A percentile compares a stretch with the other conserved stretches of the same genome.
Conservation (phyloP, 2,888 invertebrate genomes). For the Hydropsyche betteni region DNA sequence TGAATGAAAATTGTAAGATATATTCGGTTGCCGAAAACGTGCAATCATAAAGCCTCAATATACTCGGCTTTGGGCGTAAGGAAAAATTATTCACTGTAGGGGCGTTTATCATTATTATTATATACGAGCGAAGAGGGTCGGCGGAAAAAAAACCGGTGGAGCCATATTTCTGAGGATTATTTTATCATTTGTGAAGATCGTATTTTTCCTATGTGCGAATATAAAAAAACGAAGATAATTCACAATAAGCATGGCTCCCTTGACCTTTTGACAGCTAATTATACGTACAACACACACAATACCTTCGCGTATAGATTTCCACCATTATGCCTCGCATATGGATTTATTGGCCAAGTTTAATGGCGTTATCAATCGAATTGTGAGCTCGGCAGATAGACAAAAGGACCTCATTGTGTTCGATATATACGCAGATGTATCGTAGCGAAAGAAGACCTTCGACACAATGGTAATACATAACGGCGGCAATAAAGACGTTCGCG, state of each 20-base stretch:
- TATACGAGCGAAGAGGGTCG: too few species aligned
- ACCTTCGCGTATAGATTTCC: not conserved
- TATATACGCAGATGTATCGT: too few species aligned
- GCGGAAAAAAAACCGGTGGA: too few species aligned
- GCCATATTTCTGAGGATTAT: constrained; percentile 29
- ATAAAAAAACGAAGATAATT: constrained; percentile 21
- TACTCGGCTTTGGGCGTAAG: constrained; percentile 30
- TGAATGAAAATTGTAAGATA: too few species aligned
- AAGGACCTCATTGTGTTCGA: too few species aligned
- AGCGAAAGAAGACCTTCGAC: too few species aligned
- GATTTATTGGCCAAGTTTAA: too few species aligned
- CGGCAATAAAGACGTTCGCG: too few species aligned
- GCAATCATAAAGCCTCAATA: constrained; percentile 32
- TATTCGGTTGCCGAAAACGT: constrained; percentile 1
- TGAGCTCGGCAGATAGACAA: too few species aligned
- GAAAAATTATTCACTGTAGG: constrained; percentile 29
- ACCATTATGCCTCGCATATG: too few species aligned
- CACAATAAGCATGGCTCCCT: constrained; percentile 18
- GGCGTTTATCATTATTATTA: constrained; percentile 16
- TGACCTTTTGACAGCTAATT: constrained; percentile 33
- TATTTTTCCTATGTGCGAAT: constrained; percentile 19
- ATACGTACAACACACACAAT: not conserved
- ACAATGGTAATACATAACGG: too few species aligned
- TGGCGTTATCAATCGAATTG: too few species aligned
- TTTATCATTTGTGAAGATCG: constrained; percentile 32